A percentile compares a stretch with the other conserved stretches of the same genome.
Evolutionary conservation across 2,797 vertebrate species (phyloP).

Genomic region (Apodemus agrarius): DNA sequence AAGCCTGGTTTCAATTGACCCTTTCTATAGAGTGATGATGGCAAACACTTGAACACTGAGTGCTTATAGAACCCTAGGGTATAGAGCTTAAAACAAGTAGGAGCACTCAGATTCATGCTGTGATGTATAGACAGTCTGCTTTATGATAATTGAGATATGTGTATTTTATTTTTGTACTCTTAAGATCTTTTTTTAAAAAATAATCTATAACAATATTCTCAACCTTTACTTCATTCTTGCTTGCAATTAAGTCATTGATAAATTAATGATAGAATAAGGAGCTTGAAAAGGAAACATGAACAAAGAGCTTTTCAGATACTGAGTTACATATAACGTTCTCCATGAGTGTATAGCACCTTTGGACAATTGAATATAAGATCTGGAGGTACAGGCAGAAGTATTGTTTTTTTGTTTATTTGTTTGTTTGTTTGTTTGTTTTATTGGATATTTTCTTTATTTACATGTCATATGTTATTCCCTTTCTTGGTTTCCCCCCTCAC

Average conservation of each 20-base stretch:
- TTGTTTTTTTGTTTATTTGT: neutral
- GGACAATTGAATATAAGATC: neutral
- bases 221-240: neutral
- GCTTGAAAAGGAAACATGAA: neutral
- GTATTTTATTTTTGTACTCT: neutral
- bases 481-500: no score
- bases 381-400: neutral
- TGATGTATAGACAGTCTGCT: neutral
- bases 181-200: neutral
- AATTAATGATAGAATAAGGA: neutral
- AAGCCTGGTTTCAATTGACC: neutral
- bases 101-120: neutral
- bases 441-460: no score
- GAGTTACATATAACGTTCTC: neutral
- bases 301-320: neutral
- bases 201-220: neutral
- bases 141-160: neutral
- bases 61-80: neutral
- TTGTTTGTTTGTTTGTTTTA: no score
- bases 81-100: neutral
- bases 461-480: no score
- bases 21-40: neutral
- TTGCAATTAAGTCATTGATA: slow-evolving; percentile 34
- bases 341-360: neutral
- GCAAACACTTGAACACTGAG: neutral